Base-by-base conservation (phyloP, 2,888 invertebrate species). In the Parapristionchus giblindavisi region DNA sequence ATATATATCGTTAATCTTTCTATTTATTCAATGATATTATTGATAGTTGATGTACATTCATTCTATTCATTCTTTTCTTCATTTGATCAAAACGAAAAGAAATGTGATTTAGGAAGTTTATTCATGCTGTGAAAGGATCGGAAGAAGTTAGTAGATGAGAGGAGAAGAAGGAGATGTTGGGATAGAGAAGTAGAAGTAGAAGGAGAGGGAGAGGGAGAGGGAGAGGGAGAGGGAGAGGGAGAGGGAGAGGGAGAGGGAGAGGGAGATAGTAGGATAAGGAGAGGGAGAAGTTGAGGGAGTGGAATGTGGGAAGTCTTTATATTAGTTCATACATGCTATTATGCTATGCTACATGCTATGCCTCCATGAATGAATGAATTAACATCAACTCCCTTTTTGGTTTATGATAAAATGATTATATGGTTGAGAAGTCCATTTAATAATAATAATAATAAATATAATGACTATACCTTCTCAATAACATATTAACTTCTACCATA, bases 401-500 rank as follows among this genome's bases (percentile, higher is more conserved):
- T n/a, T n/a, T n/a, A n/a, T n/a, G n/a, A n/a, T n/a, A n/a, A n/a
- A n/a, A n/a, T n/a, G n/a, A n/a, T n/a, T n/a, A n/a, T n/a, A n/a
- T n/a, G n/a, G n/a, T n/a, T n/a, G n/a, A n/a, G n/a, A n/a, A n/a
- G n/a, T n/a, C n/a, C n/a, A n/a, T n/a, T n/a, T n/a, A n/a, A n/a
- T n/a, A n/a, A n/a, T n/a, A n/a, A n/a, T n/a, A n/a, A n/a, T n/a
- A n/a, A n/a, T n/a, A n/a, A n/a, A n/a, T n/a, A n/a, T n/a, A n/a
- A 56, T n/a, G n/a, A 54, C 6, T 6, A n/a, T 54, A 82, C 84
- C 84, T 85, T 63, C 86, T 68, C 51, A 86, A 82, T n/a, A 87
- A 78, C 85, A 87, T 87, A 76, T 87, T 86, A 14, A 87, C 87
- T 40, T 75, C 58, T n/a, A 87, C 87, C 21, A 86, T 77, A 1